Base-by-base conservation (phyloP, 2,888 invertebrate genomes). In the Nebria salina region DNA sequence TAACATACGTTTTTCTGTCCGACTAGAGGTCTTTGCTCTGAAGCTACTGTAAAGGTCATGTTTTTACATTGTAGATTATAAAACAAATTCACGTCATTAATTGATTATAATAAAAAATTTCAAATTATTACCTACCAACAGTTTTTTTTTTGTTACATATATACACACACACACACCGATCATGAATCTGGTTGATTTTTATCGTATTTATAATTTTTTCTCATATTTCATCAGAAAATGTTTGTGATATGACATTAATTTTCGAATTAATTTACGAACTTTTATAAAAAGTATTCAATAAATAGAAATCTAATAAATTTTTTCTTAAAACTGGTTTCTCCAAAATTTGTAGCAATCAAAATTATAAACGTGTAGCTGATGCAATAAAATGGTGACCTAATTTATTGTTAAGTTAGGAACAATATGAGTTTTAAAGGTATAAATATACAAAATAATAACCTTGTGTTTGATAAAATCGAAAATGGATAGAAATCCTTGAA, bases 401-500 rank as follows among this genome's bases (percentile, higher is more conserved):
- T 54, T 11, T 54, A 13, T 54, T 54, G 54, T 54, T 54, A 54
- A 7, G 2, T 8, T 54, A 7, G 13, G 54, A 54, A 54, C 7
- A 54, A 11, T 54, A 54, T 54, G 8, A 43, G 8, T 13, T 8
- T 54, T 11, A 13, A 6, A 54, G 54, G 54, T 54, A 54, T 54
- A 54, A 54, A 13, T 54, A 54, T 54, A 54, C 8, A 54, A 54
- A 54, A 66, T 15, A 26, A 74, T 79, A 79, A 79, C 79, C 79
- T 79, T 79, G 79, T 79, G 54, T 66, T 42, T 66, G 78, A 78
- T 79, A 79, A 79, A 9, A 66, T 54, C 65, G 79, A 74, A 79
- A 79, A 68, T 42, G 73, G 65, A 68, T 26, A 68, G n/a, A 54
- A n/a, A 75, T 65, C 79, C 79, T 79, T 79, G 79, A 79, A 79